A percentile compares a stretch with the other conserved stretches of the same genome.
Evolutionary conservation across 2,797 vertebrate species (phyloP).

Genomic region (Enteromius trimaculatus): DNA sequence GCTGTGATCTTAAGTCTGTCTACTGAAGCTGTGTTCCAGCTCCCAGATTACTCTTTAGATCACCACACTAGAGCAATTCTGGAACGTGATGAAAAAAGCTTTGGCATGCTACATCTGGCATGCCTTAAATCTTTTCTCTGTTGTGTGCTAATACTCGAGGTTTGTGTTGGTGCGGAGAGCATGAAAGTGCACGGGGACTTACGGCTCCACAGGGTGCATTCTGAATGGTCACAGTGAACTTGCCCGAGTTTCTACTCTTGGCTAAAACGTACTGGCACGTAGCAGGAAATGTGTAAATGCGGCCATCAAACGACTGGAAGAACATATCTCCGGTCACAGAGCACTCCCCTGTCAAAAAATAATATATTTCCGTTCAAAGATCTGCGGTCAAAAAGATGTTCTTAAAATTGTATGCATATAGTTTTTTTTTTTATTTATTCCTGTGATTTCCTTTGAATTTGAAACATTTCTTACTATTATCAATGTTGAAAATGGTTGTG

Average conservation of each 20-base stretch:
- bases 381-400: neutral
- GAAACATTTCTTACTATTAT: neutral
- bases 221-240: conserved; percentile 88
- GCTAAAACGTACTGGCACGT: conserved; percentile 92
- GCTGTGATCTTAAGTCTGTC: conserved; percentile 35
- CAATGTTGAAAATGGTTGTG: neutral
- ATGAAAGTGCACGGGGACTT: conserved; percentile 66
- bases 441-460: neutral
- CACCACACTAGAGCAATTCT: conserved; percentile 32
- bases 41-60: conserved; percentile 45
- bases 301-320: conserved; percentile 92
- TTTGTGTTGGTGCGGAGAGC: conserved; percentile 19
- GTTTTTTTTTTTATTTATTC: neutral
- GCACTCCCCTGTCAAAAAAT: conserved; percentile 83
- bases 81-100: conserved; percentile 28
- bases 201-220: conserved; percentile 91
- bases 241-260: conserved; percentile 86
- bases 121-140: conserved; percentile 27
- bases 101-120: conserved; percentile 40
- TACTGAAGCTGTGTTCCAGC: conserved; percentile 20
- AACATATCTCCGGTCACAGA: conserved; percentile 93
- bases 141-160: conserved; percentile 17
- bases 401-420: neutral
- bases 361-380: neutral
- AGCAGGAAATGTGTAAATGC: conserved; percentile 88